Evolutionary conservation across 2,113 vertebrate species (phyloP), one percentile per base, ranked within the genome.

Genomic region (Stegastes partitus): DNA sequence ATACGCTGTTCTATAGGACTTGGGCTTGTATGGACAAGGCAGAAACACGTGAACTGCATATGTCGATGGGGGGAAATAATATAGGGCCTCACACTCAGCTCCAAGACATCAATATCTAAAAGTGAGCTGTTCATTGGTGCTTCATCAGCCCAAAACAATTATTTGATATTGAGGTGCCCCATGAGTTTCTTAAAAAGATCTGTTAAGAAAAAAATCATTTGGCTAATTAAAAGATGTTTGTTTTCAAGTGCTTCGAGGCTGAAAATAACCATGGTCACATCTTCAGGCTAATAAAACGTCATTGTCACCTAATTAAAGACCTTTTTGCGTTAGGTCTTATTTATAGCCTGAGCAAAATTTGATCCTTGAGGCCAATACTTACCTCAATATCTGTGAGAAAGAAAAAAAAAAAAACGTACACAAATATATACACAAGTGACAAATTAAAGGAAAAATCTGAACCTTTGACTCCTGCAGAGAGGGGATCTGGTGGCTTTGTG

Each of bases 281-380:
- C 28, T n/a, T 34, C 39, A 51, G 69, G 21, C 23, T 72, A 58
- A 58, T 58, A 58, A 44, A 10, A 44, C 23, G 19, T 45, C 37
- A 44, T 10, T 45, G 37, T 62, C n/a, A 45, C 26, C 26, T 37
- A 5, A 39, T 19, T 63, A 8, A 63, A 54, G 11, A 54, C 37
- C 16, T 21, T 26, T 34, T 26, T 19, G 9, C 42, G 2, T 42
- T 21, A 53, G 31, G 12, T 51, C 51, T 62, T 28, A 62, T 61
- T 49, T 73, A 7, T 61, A 71, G 28, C 21, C 44, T 37, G 28
- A 37, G 28, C 10, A 37, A 71, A 59, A 54, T 9, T 26, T 4
- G 26, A 61, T 25, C 51, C 63, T 22, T 51, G 21, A 23, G 37
- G 53, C 25, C 53, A 26, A 28, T 55, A 3, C 23, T 16, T 23